Conservation (phyloP, 2,888 invertebrate genomes). For the Netelia inedita region DNA sequence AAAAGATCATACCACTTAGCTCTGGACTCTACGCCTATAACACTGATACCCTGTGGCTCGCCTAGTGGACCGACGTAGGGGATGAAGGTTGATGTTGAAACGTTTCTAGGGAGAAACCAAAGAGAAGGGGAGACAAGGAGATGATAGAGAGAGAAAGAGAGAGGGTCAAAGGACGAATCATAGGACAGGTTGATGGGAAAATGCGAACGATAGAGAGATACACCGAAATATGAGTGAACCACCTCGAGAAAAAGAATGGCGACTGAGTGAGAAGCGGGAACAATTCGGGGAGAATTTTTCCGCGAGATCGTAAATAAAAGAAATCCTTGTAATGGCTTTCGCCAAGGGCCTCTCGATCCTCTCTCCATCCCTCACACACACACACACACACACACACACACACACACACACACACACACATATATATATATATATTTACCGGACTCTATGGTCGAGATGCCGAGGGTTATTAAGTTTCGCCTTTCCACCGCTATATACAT, state of each 20-base stretch:
- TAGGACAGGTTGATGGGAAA: conserved; percentile 2
- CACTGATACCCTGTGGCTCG: conserved; percentile 21
- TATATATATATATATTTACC: conserved; percentile 1
- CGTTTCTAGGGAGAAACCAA: conserved; percentile 28
- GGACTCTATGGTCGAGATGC: conserved; percentile 34
- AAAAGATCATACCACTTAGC: conserved; percentile 81
- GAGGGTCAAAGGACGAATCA: neutral
- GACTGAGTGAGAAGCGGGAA: conserved; percentile 27
- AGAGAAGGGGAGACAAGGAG: conserved; percentile 35
- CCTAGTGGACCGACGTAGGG: neutral
- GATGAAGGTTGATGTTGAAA: conserved; percentile 4
- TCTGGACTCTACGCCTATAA: conserved; percentile 49
- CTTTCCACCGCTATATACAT: conserved; percentile 10
- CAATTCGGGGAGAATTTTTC: conserved; percentile 71
- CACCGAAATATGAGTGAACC: conserved; percentile 37
- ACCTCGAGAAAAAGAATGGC: conserved; percentile 33
- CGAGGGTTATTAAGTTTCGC: conserved; percentile 53
- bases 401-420: conserved; percentile 11
- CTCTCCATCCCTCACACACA: conserved; percentile 41
- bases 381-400: conserved; percentile 11
- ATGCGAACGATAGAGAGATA: neutral
- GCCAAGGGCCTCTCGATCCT: conserved; percentile 74
- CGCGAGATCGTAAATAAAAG: conserved; percentile 83
- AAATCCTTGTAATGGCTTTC: conserved; percentile 84
- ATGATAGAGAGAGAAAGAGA: neutral